Evolutionary conservation across 2,797 vertebrate species (phyloP).

Genomic region (Heteromormyrus szaboi): DNA sequence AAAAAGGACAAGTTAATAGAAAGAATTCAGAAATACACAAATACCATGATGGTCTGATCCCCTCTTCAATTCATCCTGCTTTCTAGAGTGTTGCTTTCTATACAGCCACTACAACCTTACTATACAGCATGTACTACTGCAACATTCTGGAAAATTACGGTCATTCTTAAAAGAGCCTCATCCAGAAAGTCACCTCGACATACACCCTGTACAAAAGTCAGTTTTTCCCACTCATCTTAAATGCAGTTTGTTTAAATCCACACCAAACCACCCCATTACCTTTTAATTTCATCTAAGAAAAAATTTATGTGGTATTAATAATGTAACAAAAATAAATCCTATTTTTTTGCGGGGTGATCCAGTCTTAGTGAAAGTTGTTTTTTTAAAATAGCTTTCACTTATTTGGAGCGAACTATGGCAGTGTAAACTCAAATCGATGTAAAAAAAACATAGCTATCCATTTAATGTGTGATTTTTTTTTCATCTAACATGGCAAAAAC

Average conservation of each 20-base stretch:
- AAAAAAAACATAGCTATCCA: not conserved
- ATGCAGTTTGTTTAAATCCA: not conserved
- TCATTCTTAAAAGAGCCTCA: conserved; percentile 14
- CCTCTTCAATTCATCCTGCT: not conserved
- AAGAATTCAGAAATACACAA: not conserved
- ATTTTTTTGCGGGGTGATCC: not conserved
- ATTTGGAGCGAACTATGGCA: not conserved
- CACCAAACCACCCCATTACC: not conserved
- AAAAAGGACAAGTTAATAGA: not conserved
- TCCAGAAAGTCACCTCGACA: conserved; percentile 9
- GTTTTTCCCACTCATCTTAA: not conserved
- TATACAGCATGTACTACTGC: not conserved
- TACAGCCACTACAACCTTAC: not conserved
- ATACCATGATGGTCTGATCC: not conserved
- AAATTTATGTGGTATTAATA: conserved; percentile 6
- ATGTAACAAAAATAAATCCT: not conserved
- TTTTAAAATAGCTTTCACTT: not conserved
- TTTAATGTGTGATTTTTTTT: not conserved
- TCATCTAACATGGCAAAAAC: not conserved
- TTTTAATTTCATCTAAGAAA: not conserved
- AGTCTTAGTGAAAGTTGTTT: not conserved
- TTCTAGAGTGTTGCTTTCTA: not conserved
- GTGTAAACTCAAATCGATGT: not conserved
- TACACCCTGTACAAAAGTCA: conserved; percentile 9
- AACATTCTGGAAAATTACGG: conserved; percentile 7